A percentile compares a stretch with the other conserved stretches of the same genome.
Conservation (phyloP, 2,797 vertebrate species). For the Aldrovandia affinis region DNA sequence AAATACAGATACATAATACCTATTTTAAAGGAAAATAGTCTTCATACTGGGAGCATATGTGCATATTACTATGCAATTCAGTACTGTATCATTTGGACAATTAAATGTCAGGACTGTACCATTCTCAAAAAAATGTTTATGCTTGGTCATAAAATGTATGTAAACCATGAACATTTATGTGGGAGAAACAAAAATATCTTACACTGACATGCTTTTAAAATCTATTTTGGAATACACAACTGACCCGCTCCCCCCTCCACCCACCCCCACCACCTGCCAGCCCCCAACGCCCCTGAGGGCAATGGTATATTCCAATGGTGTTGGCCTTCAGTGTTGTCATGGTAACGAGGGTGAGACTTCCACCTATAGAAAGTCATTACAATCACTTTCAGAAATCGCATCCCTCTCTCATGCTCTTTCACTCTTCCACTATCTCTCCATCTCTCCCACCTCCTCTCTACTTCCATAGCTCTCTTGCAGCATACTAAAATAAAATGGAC, state of each 20-base stretch:
- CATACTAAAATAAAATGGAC: constrained; percentile 3
- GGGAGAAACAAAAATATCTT: not conserved
- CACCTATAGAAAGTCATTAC: constrained; percentile 70
- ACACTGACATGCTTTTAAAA: constrained; percentile 30
- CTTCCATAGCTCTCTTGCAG: constrained; percentile 8
- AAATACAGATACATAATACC: constrained; percentile 4
- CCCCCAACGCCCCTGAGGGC: constrained; percentile 61
- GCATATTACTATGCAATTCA: not conserved
- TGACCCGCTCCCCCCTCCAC: constrained; percentile 39
- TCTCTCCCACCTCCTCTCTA: constrained; percentile 38
- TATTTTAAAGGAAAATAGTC: not conserved
- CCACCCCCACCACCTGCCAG: constrained; percentile 43
- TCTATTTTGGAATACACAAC: constrained; percentile 33
- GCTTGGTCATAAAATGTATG: not conserved
- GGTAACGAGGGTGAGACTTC: constrained; percentile 76
- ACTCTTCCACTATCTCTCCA: constrained; percentile 37
- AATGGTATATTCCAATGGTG: constrained; percentile 69
- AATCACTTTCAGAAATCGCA: constrained; percentile 57
- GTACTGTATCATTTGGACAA: not conserved
- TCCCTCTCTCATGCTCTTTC: constrained; percentile 40
- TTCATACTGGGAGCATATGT: not conserved
- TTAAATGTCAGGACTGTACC: not conserved
- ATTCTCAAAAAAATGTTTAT: not conserved
- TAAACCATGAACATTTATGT: constrained; percentile 7
- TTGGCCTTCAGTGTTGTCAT: constrained; percentile 79